These are phyloP conservation scores for Corythoichthys haematopterus DNA, from an alignment of 2,113 vertebrate species.

Conservation along the genomic window DNA sequence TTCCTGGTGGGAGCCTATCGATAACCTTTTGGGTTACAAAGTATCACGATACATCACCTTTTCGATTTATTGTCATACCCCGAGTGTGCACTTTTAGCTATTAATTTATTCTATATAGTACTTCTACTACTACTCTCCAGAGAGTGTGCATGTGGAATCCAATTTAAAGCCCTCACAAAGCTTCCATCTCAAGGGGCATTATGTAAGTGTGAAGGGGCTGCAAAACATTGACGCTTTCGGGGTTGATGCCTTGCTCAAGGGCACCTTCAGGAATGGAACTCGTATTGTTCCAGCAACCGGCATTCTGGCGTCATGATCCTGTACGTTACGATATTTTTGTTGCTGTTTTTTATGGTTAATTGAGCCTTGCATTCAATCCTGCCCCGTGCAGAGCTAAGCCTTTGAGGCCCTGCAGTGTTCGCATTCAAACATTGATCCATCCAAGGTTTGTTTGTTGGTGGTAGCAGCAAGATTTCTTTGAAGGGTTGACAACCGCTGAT, in stretches of 20 bases:
- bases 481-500: conserved; percentile 39
- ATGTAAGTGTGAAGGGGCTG: background rate
- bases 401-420: conserved; percentile 44
- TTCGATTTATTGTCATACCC: too few species aligned
- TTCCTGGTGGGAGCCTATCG: too few species aligned
- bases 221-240: background rate
- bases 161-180: background rate
- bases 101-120: background rate
- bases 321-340: background rate
- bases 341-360: background rate
- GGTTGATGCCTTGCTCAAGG: background rate
- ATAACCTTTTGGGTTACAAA: too few species aligned
- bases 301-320: background rate
- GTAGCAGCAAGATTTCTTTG: conserved; percentile 49
- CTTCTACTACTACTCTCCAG: background rate
- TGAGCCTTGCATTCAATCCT: conserved; percentile 1
- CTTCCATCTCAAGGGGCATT: background rate
- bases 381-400: conserved; percentile 30
- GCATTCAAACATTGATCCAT: conserved; percentile 46
- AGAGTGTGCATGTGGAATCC: conserved; percentile 1
- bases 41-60: too few species aligned
- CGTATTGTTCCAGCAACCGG: background rate
- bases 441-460: conserved; percentile 37
- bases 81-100: too few species aligned
- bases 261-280: background rate